Conservation (phyloP, 2,888 invertebrate species). For the Venusia cambrica region DNA sequence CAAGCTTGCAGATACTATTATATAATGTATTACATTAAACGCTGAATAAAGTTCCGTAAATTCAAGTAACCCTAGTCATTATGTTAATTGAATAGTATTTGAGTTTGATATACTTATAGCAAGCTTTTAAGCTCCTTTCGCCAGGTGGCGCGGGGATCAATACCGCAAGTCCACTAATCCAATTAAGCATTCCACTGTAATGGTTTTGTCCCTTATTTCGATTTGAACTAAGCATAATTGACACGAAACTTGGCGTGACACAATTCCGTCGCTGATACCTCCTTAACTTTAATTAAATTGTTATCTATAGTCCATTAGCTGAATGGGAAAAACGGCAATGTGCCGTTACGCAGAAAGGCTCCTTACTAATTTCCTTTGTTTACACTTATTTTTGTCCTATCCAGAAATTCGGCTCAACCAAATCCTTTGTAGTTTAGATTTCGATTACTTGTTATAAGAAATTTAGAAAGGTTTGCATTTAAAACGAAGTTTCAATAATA, state of each 20-base stretch:
- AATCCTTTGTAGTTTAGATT: no score
- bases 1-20: no score
- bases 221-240: conserved; percentile 58
- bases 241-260: conserved; percentile 67
- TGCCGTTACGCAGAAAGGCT: not conserved
- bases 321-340: conserved; percentile 16
- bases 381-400: not conserved
- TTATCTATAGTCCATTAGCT: conserved; percentile 23
- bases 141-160: conserved; percentile 25
- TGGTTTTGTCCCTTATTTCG: conserved; percentile 47
- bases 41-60: no score
- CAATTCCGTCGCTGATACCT: conserved; percentile 41
- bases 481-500: no score
- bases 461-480: no score
- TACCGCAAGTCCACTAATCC: conserved; percentile 38
- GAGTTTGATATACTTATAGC: no score
- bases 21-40: no score
- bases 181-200: conserved; percentile 48
- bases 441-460: no score
- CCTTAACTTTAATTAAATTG: conserved; percentile 34
- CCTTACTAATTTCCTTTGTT: conserved; percentile 8
- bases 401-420: no score
- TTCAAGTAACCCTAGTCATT: no score
- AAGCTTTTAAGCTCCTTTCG: conserved; percentile 15
- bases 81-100: no score